Conservation (phyloP, 37 sponge, comb jelly and placozoan species). For the Axinella damicornis region DNA sequence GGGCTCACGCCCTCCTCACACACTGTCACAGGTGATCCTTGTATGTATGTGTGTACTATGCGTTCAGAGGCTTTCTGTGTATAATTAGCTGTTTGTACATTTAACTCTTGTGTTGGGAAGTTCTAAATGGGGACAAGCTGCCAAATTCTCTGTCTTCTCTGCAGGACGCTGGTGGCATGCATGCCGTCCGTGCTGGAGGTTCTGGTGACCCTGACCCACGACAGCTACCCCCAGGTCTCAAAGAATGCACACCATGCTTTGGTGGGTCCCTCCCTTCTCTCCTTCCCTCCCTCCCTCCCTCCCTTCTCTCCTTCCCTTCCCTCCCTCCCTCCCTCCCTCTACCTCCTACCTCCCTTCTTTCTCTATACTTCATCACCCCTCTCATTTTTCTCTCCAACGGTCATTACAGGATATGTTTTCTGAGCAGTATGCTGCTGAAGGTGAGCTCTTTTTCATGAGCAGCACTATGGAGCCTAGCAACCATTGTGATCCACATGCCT, state of each 20-base stretch:
- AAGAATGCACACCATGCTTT: conserved; percentile 16
- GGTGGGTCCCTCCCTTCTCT: not conserved
- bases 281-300: not conserved
- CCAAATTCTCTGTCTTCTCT: not conserved
- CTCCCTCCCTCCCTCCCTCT: not conserved
- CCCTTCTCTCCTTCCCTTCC: not conserved
- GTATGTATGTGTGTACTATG: not conserved
- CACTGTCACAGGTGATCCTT: conserved; percentile 55
- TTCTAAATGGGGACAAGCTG: too few relatives aligned
- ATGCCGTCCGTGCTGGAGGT: conserved; percentile 47
- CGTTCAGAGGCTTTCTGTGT: not conserved
- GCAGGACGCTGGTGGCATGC: conserved; percentile 23
- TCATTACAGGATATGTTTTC: not conserved
- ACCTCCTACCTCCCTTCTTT: not conserved
- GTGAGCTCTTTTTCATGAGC: not conserved
- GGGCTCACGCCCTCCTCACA: conserved; percentile 45
- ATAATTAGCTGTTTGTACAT: not conserved
- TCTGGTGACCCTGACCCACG: conserved; percentile 50
- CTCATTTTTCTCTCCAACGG: too few relatives aligned
- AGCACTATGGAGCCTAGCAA: not conserved
- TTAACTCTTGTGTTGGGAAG: not conserved
- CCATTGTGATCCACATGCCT: too few relatives aligned
- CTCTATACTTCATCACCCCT: too few relatives aligned
- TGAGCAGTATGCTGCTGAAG: conserved; percentile 17
- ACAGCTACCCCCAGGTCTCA: conserved; percentile 33